A percentile compares a stretch with the other conserved stretches of the same genome.
phyloP scores from a whole-genome alignment of 2,797 vertebrate genomes.

The Psittacula derbiana region DNA sequence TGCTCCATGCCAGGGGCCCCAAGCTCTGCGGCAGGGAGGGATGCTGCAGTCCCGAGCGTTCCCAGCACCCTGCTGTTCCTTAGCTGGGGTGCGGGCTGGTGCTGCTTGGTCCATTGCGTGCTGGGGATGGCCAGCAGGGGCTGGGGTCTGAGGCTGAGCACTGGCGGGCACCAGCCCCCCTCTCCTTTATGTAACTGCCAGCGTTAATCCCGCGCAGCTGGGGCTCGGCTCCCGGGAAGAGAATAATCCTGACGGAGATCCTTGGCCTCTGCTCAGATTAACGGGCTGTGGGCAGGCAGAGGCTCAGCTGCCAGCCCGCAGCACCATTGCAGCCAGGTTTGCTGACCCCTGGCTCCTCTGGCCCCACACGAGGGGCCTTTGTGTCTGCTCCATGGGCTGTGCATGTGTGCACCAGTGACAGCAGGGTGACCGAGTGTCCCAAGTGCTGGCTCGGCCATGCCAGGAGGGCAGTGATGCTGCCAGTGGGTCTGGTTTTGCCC shows the following conservation, averaged over 20 bases:
- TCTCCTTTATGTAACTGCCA: conserved; percentile 33
- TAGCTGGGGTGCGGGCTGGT: fast-evolving
- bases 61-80: fast-evolving
- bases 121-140: background rate
- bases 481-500: background rate
- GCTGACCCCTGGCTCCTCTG: background rate
- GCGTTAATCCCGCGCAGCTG: conserved; percentile 39
- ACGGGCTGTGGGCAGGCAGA: background rate
- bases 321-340: background rate
- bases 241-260: conserved; percentile 40
- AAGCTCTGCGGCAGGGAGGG: fast-evolving
- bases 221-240: background rate
- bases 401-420: fast-evolving
- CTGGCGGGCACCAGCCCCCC: background rate
- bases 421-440: background rate
- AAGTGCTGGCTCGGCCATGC: background rate
- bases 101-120: fast-evolving
- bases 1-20: fast-evolving
- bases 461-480: background rate
- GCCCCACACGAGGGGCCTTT: fast-evolving
- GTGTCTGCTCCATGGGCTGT: background rate
- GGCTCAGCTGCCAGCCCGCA: background rate
- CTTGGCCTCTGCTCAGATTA: conserved; percentile 17
- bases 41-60: fast-evolving
- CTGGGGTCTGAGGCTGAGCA: background rate